A percentile compares a stretch with the other conserved stretches of the same genome.
Conservation (phyloP, 2,113 vertebrate genomes). For the Drymodes brunneopygia region DNA sequence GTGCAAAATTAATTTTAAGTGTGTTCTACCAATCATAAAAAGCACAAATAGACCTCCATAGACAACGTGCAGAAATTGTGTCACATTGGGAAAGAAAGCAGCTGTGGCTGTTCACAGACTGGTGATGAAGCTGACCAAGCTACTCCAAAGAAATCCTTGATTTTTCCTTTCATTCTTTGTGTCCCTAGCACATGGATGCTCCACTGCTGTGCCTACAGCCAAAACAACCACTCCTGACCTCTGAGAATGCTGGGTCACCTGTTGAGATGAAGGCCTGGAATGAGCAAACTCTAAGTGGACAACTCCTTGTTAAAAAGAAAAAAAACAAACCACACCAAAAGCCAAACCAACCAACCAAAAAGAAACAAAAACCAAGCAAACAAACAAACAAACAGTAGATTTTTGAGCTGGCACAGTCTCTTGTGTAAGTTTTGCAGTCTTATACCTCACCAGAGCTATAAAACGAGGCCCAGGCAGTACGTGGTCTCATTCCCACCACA, state of each 20-base stretch:
- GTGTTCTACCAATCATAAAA: background rate
- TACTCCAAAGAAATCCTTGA: background rate
- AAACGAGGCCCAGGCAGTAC: background rate
- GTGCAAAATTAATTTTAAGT: background rate
- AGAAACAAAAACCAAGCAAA: background rate
- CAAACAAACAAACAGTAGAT: background rate
- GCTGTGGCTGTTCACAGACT: background rate
- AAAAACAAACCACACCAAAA: background rate
- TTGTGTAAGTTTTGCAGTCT: background rate
- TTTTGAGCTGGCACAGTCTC: background rate
- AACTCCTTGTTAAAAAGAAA: accelerated
- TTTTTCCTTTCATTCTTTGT: background rate
- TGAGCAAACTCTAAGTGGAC: background rate
- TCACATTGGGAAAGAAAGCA: background rate
- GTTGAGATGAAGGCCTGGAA: accelerated
- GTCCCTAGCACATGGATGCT: background rate
- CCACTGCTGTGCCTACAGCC: accelerated
- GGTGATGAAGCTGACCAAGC: background rate
- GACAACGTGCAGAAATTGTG: background rate
- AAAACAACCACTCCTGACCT: background rate
- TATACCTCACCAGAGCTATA: background rate
- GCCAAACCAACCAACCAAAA: background rate
- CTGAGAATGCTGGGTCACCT: background rate
- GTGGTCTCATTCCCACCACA: background rate
- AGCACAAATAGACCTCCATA: background rate